phyloP scores from a whole-genome alignment of 1,140 invertebrate genomes.

The Micrasema longulum region DNA sequence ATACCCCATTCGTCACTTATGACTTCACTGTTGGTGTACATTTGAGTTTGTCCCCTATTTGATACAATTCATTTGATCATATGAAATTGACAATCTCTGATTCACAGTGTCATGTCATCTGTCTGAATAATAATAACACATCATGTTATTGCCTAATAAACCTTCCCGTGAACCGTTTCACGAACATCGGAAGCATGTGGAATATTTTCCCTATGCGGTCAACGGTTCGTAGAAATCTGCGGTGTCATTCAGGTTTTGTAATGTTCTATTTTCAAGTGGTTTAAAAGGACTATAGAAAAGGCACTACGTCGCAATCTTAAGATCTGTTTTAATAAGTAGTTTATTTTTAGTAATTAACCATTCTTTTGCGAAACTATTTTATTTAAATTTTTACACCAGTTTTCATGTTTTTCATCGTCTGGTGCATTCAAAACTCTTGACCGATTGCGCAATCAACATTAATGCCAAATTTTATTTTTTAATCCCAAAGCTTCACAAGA shows the following conservation, averaged over 20 bases:
- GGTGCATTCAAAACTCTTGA: too few relatives aligned
- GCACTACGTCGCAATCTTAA: slow-evolving; percentile 9
- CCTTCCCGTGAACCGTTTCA: slow-evolving; percentile 11
- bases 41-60: too few relatives aligned
- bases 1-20: neutral
- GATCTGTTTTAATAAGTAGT: too few relatives aligned
- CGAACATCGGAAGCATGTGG: slow-evolving; percentile 46
- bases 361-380: too few relatives aligned
- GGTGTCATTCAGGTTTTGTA: slow-evolving; percentile 30
- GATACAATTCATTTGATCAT: neutral
- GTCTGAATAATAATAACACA: neutral
- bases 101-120: slow-evolving; percentile 15
- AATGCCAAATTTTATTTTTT: too few relatives aligned
- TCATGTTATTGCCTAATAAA: slow-evolving; percentile 16
- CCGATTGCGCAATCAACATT: too few relatives aligned
- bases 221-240: slow-evolving; percentile 27
- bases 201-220: slow-evolving; percentile 52
- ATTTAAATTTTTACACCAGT: too few relatives aligned
- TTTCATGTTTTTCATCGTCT: too few relatives aligned
- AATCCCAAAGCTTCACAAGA: too few relatives aligned
- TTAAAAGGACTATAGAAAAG: slow-evolving; percentile 10
- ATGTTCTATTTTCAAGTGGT: slow-evolving; percentile 21
- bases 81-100: slow-evolving; percentile 4
- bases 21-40: neutral
- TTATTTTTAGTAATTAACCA: too few relatives aligned